Conservation (phyloP, 1,140 invertebrate species). For the Sogatella furcifera region DNA sequence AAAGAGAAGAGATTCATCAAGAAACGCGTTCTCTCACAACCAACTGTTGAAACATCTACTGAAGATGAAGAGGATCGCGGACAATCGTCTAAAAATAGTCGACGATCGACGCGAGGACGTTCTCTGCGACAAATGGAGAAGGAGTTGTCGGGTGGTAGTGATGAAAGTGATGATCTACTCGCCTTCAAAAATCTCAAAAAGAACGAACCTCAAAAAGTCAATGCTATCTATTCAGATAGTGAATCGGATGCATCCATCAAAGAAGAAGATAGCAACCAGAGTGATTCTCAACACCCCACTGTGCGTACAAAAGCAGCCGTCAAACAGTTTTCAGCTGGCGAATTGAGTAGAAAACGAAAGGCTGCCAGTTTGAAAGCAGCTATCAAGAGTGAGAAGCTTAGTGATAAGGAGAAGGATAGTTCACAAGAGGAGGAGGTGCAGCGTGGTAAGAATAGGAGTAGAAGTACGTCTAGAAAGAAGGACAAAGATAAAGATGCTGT, state of each 20-base stretch:
- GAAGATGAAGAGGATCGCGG: slow-evolving; percentile 23
- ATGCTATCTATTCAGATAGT: slow-evolving; percentile 62
- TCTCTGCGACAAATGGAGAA: slow-evolving; percentile 57
- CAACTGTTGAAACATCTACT: slow-evolving; percentile 22
- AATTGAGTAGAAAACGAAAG: slow-evolving; percentile 26
- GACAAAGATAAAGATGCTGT: slow-evolving; percentile 33
- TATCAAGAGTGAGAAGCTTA: slow-evolving; percentile 27
- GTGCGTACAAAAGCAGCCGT: slow-evolving; percentile 69
- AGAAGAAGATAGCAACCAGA: slow-evolving; percentile 31
- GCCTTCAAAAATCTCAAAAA: slow-evolving; percentile 36
- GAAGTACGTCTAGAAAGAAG: slow-evolving; percentile 37
- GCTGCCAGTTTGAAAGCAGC: slow-evolving; percentile 20
- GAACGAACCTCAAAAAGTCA: slow-evolving; percentile 30
- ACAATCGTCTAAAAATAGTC: slow-evolving; percentile 33
- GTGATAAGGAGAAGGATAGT: slow-evolving; percentile 34
- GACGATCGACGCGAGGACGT: slow-evolving; percentile 36
- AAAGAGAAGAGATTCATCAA: slow-evolving; percentile 28
- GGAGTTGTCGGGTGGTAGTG: slow-evolving; percentile 36
- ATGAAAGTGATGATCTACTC: slow-evolving; percentile 51
- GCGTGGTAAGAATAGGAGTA: slow-evolving; percentile 44
- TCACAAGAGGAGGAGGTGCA: slow-evolving; percentile 27
- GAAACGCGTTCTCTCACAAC: slow-evolving; percentile 20
- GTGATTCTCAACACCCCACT: slow-evolving; percentile 37
- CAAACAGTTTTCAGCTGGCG: slow-evolving; percentile 56
- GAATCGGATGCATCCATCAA: slow-evolving; percentile 41